Percentiles rank a stretch among this genome's conserved stretches.
Evolutionary conservation across 1,140 invertebrate species (phyloP).

Genomic region (Limonius californicus): DNA sequence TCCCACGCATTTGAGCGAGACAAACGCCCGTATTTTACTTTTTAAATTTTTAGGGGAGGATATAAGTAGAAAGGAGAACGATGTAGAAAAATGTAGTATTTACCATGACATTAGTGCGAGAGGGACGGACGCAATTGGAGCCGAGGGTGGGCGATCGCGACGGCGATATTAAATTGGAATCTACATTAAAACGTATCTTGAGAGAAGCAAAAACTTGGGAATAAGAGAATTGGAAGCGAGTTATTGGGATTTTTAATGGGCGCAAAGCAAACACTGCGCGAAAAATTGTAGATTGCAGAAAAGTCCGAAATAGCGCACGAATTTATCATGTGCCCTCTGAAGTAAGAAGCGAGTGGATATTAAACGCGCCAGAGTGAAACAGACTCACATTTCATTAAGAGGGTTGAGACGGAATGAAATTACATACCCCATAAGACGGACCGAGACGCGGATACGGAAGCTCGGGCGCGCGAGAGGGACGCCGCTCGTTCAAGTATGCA

Average conservation of each 20-base stretch:
- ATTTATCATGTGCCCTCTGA: slow-evolving; percentile 41
- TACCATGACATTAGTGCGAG: slow-evolving; percentile 3
- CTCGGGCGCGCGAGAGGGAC: slow-evolving; percentile 16
- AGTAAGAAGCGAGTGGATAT: slow-evolving; percentile 31
- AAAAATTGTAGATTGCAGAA: slow-evolving; percentile 27
- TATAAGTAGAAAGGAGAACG: slow-evolving; percentile 16
- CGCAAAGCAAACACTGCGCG: slow-evolving; percentile 15
- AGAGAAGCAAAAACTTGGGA: slow-evolving; percentile 15
- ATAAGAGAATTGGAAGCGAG: slow-evolving; percentile 13
- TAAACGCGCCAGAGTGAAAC: slow-evolving; percentile 34
- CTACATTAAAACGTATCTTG: slow-evolving; percentile 3
- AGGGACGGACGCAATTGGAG: slow-evolving; percentile 15
- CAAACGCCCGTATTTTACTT: slow-evolving; percentile 31
- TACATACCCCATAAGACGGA: slow-evolving; percentile 45
- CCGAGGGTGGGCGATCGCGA: slow-evolving; percentile 8
- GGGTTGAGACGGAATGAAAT: slow-evolving; percentile 45
- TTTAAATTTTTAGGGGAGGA: slow-evolving; percentile 30
- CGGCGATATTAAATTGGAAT: slow-evolving; percentile 17
- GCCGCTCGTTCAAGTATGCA: slow-evolving; percentile 12
- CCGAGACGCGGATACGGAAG: slow-evolving; percentile 19
- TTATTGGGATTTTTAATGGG: slow-evolving; percentile 28
- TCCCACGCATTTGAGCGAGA: slow-evolving; percentile 27
- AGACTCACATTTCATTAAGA: slow-evolving; percentile 46
- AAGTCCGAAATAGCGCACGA: slow-evolving; percentile 23
- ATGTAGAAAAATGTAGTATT: slow-evolving; percentile 22